phyloP scores from a whole-genome alignment of 2,797 vertebrate genomes.

The Malurus leucopterus region DNA sequence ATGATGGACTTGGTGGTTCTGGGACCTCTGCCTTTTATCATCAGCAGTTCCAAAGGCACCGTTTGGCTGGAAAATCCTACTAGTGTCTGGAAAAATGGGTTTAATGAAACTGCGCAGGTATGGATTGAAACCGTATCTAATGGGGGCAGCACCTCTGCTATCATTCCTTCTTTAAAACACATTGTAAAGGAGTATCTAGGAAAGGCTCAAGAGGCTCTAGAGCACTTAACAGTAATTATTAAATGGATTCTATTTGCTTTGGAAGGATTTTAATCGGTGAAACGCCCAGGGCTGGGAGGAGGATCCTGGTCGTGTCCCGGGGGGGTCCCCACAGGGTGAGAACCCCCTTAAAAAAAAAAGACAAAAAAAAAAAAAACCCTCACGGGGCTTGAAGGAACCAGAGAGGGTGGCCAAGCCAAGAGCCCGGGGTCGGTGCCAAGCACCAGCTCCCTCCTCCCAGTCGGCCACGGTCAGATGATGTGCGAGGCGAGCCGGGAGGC shows the following conservation, averaged over 20 bases:
- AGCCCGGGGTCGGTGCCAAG: constrained; percentile 52
- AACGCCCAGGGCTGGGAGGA: not conserved
- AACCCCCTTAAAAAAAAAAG: not conserved
- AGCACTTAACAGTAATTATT: not conserved
- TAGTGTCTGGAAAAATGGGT: fast-evolving
- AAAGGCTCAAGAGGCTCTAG: not conserved
- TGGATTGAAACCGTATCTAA: not conserved
- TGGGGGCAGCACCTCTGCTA: not conserved
- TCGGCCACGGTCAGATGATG: constrained; percentile 79
- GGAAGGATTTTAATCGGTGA: not conserved
- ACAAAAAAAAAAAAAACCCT: not conserved
- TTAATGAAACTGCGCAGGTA: not conserved
- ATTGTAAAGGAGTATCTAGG: not conserved
- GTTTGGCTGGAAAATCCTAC: not conserved
- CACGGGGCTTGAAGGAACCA: not conserved
- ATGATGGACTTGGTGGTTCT: not conserved
- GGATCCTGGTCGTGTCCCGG: fast-evolving
- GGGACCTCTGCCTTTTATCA: not conserved
- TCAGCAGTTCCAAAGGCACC: not conserved
- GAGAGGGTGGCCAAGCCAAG: constrained; percentile 52
- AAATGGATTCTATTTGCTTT: not conserved
- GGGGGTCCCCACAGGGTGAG: not conserved
- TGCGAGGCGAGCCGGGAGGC: constrained; percentile 74
- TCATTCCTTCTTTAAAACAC: not conserved
- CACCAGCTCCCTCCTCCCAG: constrained; percentile 37